Base-by-base conservation (phyloP, 2,113 vertebrate genomes). In the sheep (Ovis aries) region DNA sequence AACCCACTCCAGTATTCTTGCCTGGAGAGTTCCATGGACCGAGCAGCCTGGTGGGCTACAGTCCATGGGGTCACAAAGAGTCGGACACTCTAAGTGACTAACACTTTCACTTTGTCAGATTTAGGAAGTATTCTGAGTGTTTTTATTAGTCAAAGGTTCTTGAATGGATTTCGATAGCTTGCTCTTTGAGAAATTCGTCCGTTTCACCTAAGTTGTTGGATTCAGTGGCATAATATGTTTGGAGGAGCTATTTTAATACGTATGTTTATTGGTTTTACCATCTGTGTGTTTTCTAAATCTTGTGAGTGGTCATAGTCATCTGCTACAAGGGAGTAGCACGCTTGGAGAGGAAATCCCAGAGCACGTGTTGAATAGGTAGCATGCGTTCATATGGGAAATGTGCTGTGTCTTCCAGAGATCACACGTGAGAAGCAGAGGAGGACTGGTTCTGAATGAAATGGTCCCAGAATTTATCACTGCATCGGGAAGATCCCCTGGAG, bases 401-500 rank as follows among this genome's bases (percentile, higher is more conserved):
- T 48, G 43, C 23, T n/a, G 43, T 59, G 31, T 50, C 27, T 60
- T 27, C 45, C 43, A 57, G 48, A 83, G 55, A 71, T 48, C 31
- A n/a, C 55, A 50, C 82, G 36, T 86, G 25, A 14, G 82, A 91
- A 93, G 48, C 21, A 91, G 82, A 91, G 33, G 45, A 55, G 64
- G 21, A 29, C 4, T 31, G 53, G 6, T 48, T 94, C 40, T 90
- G 92, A 83, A 55, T 16, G 23, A 83, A 86, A 29, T 13, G 11
- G 83, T 87, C 78, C 53, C 84, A 52, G 85, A 62, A 95, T 98
- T 98, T 97, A n/a, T 36, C n/a, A 11, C 64, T 36, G 64, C 64
- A 5, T 71, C 2, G 9, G 64, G n/a, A 36, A 71, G n/a, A 36
- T 71, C 17, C 19, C n/a, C 17, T 21, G 64, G 17, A 71, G 64